phyloP scores from a whole-genome alignment of 2,888 invertebrate genomes.

The Gibbula magus region DNA sequence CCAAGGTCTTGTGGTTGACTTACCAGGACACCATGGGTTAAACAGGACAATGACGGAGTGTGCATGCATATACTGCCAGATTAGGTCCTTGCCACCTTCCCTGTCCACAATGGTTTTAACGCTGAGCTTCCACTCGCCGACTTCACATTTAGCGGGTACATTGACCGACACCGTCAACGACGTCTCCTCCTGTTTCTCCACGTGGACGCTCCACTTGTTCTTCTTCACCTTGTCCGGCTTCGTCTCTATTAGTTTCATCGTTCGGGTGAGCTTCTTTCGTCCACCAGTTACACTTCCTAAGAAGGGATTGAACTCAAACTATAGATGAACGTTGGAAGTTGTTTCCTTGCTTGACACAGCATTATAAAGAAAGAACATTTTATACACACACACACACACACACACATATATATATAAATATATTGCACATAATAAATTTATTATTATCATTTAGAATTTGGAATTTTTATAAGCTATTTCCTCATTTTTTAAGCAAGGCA shows the following conservation, averaged over 20 bases:
- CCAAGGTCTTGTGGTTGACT: neutral
- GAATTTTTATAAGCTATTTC: no score
- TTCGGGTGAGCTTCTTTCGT: slow-evolving; percentile 26
- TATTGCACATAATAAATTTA: no score
- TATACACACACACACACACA: no score
- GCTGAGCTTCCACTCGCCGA: slow-evolving; percentile 54
- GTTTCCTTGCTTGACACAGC: no score
- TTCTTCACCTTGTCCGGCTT: slow-evolving; percentile 11
- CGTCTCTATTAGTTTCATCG: slow-evolving; percentile 35
- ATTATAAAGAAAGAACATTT: no score
- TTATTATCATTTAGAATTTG: no score
- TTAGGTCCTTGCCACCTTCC: slow-evolving; percentile 10
- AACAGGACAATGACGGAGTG: slow-evolving; percentile 84
- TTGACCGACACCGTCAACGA: slow-evolving; percentile 35
- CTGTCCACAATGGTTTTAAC: slow-evolving; percentile 40
- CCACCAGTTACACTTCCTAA: neutral
- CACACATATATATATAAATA: no score
- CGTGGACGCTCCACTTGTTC: slow-evolving; percentile 51
- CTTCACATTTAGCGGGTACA: slow-evolving; percentile 46
- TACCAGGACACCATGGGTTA: slow-evolving; percentile 92
- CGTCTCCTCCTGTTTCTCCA: slow-evolving; percentile 25
- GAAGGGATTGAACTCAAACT: neutral
- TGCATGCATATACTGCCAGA: slow-evolving; percentile 32
- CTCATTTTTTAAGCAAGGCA: no score
- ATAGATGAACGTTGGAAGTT: no score